phyloP scores from a whole-genome alignment of 2,888 invertebrate genomes.

The Limnephilus rhombicus region DNA sequence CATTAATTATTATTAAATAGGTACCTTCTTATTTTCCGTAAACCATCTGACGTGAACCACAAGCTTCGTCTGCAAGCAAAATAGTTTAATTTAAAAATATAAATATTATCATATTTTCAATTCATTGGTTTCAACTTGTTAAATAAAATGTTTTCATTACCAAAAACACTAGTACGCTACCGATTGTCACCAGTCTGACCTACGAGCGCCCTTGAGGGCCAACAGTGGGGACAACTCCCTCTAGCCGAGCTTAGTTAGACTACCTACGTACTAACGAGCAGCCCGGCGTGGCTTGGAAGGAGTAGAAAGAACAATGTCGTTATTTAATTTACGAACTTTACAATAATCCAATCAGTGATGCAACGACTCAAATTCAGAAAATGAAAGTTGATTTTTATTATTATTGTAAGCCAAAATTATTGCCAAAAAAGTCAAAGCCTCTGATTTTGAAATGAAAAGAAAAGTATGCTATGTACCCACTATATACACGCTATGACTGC shows the following conservation, averaged over 20 bases:
- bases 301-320: not conserved
- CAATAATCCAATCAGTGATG: not conserved
- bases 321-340: not conserved
- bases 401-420: not conserved
- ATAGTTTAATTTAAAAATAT: too few relatives aligned
- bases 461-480: too few relatives aligned
- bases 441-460: not conserved
- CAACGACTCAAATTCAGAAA: not conserved
- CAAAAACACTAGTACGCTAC: not conserved
- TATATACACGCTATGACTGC: too few relatives aligned
- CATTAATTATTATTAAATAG: too few relatives aligned
- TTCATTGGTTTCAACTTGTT: too few relatives aligned
- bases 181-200: slow-evolving; percentile 4
- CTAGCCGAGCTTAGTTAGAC: not conserved
- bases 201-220: slow-evolving; percentile 4
- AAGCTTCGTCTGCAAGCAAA: too few relatives aligned
- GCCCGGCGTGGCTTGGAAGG: not conserved
- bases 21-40: too few relatives aligned
- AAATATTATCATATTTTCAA: too few relatives aligned
- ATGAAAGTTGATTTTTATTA: not conserved
- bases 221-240: not conserved
- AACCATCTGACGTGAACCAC: too few relatives aligned
- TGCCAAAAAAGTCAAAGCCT: not conserved
- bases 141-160: not conserved
- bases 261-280: not conserved